phyloP scores from a whole-genome alignment of 2,113 vertebrate genomes.

The Sclerurus mexicanus region DNA sequence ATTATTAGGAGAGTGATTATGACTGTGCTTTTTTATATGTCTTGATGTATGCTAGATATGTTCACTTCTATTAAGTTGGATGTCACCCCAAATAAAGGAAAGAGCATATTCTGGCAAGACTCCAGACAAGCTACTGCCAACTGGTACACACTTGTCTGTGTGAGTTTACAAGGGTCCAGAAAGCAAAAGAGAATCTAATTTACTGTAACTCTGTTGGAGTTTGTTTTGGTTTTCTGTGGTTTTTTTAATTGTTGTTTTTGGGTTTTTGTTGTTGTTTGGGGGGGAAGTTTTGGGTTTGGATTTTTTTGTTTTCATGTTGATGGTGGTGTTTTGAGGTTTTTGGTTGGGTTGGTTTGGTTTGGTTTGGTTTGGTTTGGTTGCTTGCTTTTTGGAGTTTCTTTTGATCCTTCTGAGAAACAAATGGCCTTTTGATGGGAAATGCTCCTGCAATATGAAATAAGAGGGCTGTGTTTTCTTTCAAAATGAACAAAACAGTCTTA shows the following conservation, averaged over 20 bases:
- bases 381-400: not conserved
- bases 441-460: not conserved
- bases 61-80: not conserved
- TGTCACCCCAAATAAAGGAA: not conserved
- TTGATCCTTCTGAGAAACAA: not conserved
- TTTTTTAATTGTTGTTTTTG: not conserved
- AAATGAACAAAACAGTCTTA: not conserved
- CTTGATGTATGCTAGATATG: not conserved
- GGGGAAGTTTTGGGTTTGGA: too few relatives aligned
- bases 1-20: not conserved
- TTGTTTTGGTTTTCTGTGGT: not conserved
- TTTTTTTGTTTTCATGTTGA: too few relatives aligned
- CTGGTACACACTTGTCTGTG: not conserved
- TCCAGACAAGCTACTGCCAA: not conserved
- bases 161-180: not conserved
- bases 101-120: not conserved
- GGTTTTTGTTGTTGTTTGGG: too few relatives aligned
- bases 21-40: not conserved
- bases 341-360: rapidly evolving
- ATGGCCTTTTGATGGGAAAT: not conserved
- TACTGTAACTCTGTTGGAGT: not conserved
- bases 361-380: not conserved
- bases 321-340: too few relatives aligned
- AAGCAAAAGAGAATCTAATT: not conserved
- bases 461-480: not conserved